These are phyloP conservation scores for Steinernema scapterisci DNA, from an alignment of 2,888 invertebrate genomes.

Conservation along the genomic window DNA sequence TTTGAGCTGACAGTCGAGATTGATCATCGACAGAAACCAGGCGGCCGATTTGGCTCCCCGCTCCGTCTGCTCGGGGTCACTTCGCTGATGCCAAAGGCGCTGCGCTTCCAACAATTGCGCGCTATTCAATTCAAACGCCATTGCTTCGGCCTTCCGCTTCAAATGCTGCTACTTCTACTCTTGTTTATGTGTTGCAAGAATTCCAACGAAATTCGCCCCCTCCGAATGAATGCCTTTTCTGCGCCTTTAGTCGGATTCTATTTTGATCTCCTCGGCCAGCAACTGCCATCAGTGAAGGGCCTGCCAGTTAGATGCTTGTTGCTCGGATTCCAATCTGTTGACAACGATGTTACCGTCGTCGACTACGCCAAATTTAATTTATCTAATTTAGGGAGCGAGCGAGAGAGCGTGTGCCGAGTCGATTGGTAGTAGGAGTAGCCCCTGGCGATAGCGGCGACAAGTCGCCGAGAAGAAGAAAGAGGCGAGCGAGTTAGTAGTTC, in stretches of 20 bases:
- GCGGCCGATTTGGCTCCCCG: not conserved
- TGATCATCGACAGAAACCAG: not conserved
- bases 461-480: not conserved
- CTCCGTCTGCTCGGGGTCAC: not conserved
- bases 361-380: conserved; percentile 29
- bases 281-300: not conserved
- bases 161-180: not conserved
- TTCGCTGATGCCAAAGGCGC: not conserved
- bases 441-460: not conserved
- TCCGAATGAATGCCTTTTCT: conserved; percentile 1
- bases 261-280: not conserved
- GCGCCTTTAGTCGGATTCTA: not conserved
- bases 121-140: not conserved
- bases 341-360: conserved; percentile 4
- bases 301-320: not conserved
- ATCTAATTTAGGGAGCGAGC: conserved; percentile 20
- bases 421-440: conserved; percentile 1
- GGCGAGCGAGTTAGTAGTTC: not conserved
- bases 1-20: conserved; percentile 25
- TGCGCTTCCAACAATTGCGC: not conserved
- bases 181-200: conserved; percentile 22
- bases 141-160: not conserved
- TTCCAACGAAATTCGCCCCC: not conserved
- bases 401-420: conserved; percentile 7
- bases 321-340: conserved; percentile 27